These are phyloP conservation scores for Caenorhabditis sp. DNA, from an alignment of 2,888 invertebrate genomes.

Conservation along the genomic window DNA sequence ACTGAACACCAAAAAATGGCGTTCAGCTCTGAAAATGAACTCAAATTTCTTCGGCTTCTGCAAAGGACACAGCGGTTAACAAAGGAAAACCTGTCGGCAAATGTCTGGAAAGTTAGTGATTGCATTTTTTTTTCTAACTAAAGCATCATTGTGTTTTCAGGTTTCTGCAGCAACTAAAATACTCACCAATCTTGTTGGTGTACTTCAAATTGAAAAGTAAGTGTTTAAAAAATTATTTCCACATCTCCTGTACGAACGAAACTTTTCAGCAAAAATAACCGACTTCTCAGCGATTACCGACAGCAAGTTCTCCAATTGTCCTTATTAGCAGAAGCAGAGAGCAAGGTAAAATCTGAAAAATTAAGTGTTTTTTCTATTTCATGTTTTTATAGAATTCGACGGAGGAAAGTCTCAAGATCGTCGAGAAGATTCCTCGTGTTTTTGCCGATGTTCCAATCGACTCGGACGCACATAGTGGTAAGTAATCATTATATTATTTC, in stretches of 20 bases:
- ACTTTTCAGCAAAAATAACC: slow-evolving; percentile 47
- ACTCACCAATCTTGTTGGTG: slow-evolving; percentile 47
- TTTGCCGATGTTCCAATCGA: slow-evolving; percentile 43
- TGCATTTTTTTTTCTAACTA: not conserved
- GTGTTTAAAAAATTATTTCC: not conserved
- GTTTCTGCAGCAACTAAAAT: slow-evolving; percentile 53
- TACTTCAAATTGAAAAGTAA: slow-evolving; percentile 57
- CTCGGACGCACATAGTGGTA: slow-evolving; percentile 7
- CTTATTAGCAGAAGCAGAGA: slow-evolving; percentile 66
- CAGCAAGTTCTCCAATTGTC: slow-evolving; percentile 66
- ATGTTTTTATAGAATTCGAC: slow-evolving; percentile 20
- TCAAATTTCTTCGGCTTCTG: slow-evolving; percentile 71
- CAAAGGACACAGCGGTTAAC: slow-evolving; percentile 69
- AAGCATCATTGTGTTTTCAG: slow-evolving; percentile 9
- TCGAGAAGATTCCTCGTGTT: slow-evolving; percentile 50
- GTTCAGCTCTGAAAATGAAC: slow-evolving; percentile 55
- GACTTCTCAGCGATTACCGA: slow-evolving; percentile 68
- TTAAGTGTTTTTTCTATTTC: slow-evolving; percentile 1
- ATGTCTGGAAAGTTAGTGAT: slow-evolving; percentile 49
- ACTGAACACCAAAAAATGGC: too few species aligned
- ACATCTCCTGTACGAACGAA: not conserved
- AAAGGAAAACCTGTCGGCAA: slow-evolving; percentile 59
- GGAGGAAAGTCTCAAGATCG: slow-evolving; percentile 48
- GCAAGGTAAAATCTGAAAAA: slow-evolving; percentile 56
- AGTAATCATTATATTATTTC: not conserved